phyloP scores from a whole-genome alignment of 2,888 invertebrate species.

The Metalampra italica region DNA sequence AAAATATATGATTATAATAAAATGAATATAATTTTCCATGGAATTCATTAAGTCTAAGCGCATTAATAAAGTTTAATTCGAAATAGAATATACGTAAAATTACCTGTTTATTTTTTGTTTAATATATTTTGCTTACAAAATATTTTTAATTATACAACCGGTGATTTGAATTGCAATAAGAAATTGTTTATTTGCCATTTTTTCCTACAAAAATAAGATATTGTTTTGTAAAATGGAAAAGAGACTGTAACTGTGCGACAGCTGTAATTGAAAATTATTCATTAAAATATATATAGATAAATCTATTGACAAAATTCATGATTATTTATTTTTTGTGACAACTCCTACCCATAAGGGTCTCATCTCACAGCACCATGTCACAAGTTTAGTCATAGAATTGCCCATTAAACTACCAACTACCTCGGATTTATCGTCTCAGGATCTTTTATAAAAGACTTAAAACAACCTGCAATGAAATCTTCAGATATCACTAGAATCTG shows the following conservation, averaged over 20 bases:
- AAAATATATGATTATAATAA: conserved; percentile 73
- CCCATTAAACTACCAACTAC: too few species aligned
- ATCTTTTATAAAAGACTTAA: neutral
- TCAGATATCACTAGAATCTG: neutral
- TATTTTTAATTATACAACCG: conserved; percentile 15
- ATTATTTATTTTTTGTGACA: conserved; percentile 52
- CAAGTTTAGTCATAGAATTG: too few species aligned
- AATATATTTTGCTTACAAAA: conserved; percentile 9
- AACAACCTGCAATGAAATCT: too few species aligned
- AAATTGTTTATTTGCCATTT: conserved; percentile 57
- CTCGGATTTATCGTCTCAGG: neutral
- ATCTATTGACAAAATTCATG: conserved; percentile 70
- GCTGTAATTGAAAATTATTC: conserved; percentile 75
- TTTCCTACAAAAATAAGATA: conserved; percentile 42
- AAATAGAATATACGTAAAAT: conserved; percentile 24
- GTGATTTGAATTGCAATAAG: conserved; percentile 56
- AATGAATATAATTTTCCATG: conserved; percentile 78
- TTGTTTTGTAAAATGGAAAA: conserved; percentile 50
- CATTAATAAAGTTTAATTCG: conserved; percentile 42
- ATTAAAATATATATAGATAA: conserved; percentile 79
- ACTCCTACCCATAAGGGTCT: too few species aligned
- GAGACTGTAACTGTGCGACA: conserved; percentile 64
- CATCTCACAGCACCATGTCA: too few species aligned
- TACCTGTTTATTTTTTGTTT: conserved; percentile 14
- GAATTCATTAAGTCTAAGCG: conserved; percentile 71